phyloP scores from a whole-genome alignment of 2,888 invertebrate genomes.

The Dinocampus coccinellae region DNA sequence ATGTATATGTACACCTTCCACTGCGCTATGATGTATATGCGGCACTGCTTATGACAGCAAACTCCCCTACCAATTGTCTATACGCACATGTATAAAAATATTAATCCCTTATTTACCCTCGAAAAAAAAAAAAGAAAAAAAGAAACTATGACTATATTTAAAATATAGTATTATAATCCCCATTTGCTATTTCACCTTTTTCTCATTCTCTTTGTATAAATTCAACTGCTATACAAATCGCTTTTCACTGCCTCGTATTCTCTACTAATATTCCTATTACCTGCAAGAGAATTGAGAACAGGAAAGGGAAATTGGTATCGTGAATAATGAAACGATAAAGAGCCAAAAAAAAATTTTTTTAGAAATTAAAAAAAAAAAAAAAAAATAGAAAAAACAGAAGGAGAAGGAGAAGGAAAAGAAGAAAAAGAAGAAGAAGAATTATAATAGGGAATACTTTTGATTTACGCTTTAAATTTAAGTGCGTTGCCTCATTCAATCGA shows the following conservation, averaged over 20 bases:
- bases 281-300: background rate
- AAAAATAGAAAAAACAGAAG: background rate
- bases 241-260: background rate
- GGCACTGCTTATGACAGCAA: background rate
- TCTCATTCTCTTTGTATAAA: background rate
- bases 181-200: background rate
- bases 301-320: background rate
- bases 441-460: background rate
- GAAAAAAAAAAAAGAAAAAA: background rate
- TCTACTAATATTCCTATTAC: background rate
- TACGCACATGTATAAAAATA: background rate
- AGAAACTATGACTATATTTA: background rate
- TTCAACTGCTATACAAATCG: background rate
- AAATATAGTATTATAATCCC: background rate
- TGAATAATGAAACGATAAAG: background rate
- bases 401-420: background rate
- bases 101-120: background rate
- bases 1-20: no score
- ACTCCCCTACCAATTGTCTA: background rate
- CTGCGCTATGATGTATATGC: background rate
- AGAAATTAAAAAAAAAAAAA: background rate
- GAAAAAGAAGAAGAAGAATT: background rate
- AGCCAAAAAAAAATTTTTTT: no score
- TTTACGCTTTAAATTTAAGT: background rate
- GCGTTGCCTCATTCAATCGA: background rate